Evolutionary conservation across 1,140 invertebrate species (phyloP), one percentile per base, ranked within the genome.

Genomic region (Ladona fulva): DNA sequence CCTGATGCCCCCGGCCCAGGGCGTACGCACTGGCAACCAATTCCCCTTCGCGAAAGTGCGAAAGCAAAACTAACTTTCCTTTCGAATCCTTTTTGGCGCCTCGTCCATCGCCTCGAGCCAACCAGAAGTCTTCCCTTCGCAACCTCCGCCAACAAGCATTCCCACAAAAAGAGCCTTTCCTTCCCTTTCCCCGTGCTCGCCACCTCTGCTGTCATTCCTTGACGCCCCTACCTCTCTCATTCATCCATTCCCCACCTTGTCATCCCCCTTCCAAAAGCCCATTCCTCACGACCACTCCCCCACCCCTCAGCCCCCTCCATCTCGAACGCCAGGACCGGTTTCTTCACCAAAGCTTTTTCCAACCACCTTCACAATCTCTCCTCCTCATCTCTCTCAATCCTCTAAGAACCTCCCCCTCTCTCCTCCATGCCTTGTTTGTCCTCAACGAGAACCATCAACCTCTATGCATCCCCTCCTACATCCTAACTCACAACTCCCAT

Each of bases 341-440:
- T 66, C 52, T 66, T 22, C 14, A 66, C 52, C 52, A 16, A 66
- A 19, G 16, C n/a, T 22, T 12, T 66, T 66, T 19, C n/a, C 52
- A 16, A 19, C 16, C 52, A 66, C 14, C 52, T 66, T 22, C 52
- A 66, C 52, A 66, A 66, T 66, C 52, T 66, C 52, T 12, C 12
- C 52, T 6, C 12, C 52, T 66, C 52, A 6, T 66, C 52, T 12
- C 52, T 52, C 44, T 11, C 44, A 10, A 11, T 19, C 44, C 19
- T n/a, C n/a, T n/a, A n/a, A n/a, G n/a, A n/a, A 52, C 44, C 19
- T 19, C 44, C 44, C 10, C 44, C 44, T 11, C 44, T 11, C 44
- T 52, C n/a, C 52, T 66, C 52, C n/a, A 66, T 22, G 52, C 52
- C 52, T 66, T 66, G 52, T 66, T 66, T 66, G 52, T 66, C 52